Percentiles rank a stretch among this genome's conserved stretches.
These are phyloP conservation scores for Petrocephalus zakoni DNA, from an alignment of 2,113 vertebrate genomes.

Conservation along the genomic window DNA sequence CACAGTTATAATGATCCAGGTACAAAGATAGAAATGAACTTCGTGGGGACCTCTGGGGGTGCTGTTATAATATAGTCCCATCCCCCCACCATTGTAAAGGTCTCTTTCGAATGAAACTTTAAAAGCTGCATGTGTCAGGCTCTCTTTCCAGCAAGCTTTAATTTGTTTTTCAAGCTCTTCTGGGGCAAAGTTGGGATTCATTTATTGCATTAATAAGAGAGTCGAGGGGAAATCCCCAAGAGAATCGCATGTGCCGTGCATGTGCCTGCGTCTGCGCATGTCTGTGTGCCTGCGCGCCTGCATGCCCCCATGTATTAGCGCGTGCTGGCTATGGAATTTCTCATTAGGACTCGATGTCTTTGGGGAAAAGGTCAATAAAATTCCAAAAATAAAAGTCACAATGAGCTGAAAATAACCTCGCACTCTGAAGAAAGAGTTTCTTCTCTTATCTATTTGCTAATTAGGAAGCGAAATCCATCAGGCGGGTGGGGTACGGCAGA, in stretches of 20 bases:
- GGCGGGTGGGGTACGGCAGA: not conserved
- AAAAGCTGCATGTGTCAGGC: not conserved
- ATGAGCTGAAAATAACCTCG: not conserved
- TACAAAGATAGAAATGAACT: not conserved
- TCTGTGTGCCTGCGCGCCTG: not conserved
- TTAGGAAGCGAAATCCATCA: not conserved
- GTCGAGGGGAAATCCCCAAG: not conserved
- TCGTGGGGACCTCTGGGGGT: not conserved
- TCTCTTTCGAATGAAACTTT: not conserved
- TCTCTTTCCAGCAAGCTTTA: not conserved
- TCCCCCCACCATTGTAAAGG: not conserved
- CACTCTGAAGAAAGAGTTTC: not conserved
- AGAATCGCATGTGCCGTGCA: not conserved
- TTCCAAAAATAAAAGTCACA: not conserved
- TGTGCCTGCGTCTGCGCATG: not conserved
- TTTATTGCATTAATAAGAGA: conserved; percentile 11
- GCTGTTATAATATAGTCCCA: not conserved
- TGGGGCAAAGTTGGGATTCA: not conserved
- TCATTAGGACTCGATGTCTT: not conserved
- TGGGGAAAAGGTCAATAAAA: conserved; percentile 7
- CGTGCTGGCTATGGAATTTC: not conserved
- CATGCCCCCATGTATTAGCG: not conserved
- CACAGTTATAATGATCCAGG: not conserved
- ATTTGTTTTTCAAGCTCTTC: not conserved
- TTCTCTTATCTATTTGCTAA: not conserved